Evolutionary conservation across 2,888 invertebrate species (phyloP).

Genomic region (Chymomyza caudatula): DNA sequence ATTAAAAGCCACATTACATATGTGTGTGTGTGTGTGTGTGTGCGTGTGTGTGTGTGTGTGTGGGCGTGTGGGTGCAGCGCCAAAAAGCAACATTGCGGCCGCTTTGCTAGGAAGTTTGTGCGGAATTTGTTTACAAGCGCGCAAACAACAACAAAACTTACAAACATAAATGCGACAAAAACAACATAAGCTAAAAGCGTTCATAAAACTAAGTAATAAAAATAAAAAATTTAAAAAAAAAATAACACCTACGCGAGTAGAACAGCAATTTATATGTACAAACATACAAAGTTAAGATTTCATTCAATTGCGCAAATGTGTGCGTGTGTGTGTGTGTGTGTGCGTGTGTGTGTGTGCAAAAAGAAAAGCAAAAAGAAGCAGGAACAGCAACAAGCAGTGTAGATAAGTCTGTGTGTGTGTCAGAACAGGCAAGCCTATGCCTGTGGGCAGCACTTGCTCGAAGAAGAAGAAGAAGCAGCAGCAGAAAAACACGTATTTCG

Average conservation of each 20-base stretch:
- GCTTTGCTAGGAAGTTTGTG: not conserved
- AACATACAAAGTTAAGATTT: not conserved
- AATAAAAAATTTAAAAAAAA: not conserved
- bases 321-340: not conserved
- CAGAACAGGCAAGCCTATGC: not conserved
- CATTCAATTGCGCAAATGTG: conserved; percentile 13
- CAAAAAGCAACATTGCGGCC: too few species aligned
- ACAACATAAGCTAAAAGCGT: conserved; percentile 3
- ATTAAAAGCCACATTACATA: too few species aligned
- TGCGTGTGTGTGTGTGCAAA: not conserved
- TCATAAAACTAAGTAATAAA: not conserved
- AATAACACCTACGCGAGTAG: conserved; percentile 1
- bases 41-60: not conserved
- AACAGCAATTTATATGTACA: not conserved
- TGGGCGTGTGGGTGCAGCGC: conserved; percentile 3
- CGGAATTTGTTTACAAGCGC: not conserved
- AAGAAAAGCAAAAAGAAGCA: not conserved
- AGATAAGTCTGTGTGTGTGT: conserved; percentile 1
- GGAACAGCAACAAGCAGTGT: not conserved
- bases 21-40: not conserved
- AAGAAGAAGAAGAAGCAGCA: not conserved
- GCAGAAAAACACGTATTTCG: conserved; percentile 14
- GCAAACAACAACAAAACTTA: not conserved
- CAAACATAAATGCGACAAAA: not conserved
- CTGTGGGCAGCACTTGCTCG: not conserved